Percentiles rank a stretch among this genome's conserved stretches.
Evolutionary conservation across 2,113 vertebrate species (phyloP).

Genomic region (Pelecanoides urinatrix): DNA sequence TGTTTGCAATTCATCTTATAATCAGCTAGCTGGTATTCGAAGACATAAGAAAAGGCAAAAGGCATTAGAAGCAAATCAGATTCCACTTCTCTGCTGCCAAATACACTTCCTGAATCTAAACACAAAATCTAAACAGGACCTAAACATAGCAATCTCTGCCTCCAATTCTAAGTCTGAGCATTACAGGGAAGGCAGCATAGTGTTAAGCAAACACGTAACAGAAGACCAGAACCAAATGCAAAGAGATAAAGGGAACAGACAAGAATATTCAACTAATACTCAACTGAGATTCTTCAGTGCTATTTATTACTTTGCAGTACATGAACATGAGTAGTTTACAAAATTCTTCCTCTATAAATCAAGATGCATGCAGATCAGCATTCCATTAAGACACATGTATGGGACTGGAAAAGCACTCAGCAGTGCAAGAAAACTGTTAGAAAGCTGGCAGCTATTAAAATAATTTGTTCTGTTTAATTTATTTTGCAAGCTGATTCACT

Average conservation of each 20-base stretch:
- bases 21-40: not conserved
- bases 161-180: rapidly evolving
- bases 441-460: not conserved
- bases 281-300: not conserved
- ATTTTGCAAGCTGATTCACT: not conserved
- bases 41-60: not conserved
- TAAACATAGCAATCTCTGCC: not conserved
- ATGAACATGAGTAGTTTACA: not conserved
- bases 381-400: not conserved
- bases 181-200: not conserved
- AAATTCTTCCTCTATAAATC: not conserved
- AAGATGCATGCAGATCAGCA: not conserved
- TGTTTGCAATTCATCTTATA: not conserved
- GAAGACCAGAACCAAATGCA: not conserved
- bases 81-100: not conserved
- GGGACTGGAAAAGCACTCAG: not conserved
- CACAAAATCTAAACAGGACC: not conserved
- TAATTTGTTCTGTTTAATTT: not conserved
- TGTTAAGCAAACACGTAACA: not conserved
- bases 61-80: not conserved
- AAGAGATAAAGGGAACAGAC: not conserved
- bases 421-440: not conserved
- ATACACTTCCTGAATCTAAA: not conserved
- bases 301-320: not conserved
- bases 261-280: not conserved